Percentiles rank a stretch among this genome's conserved stretches.
Conservation (phyloP, 2,113 vertebrate genomes). For the Grus americana region DNA sequence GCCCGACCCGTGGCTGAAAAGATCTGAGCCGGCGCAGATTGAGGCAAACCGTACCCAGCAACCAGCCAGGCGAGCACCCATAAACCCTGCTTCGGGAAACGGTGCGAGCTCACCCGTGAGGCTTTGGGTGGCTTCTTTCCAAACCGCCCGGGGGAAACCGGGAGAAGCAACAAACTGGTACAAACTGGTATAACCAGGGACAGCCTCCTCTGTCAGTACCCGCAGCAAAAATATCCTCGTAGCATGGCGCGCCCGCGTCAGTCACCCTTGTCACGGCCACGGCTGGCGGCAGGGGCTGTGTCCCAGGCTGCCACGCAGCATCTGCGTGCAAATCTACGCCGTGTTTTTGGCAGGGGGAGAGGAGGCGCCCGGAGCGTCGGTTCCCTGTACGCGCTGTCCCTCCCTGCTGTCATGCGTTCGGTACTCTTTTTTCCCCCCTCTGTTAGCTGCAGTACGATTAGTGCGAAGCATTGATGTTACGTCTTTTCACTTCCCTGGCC, state of each 20-base stretch:
- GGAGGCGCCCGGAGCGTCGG: neutral
- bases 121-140: neutral
- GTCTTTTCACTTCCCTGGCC: neutral
- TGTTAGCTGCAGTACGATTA: neutral
- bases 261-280: neutral
- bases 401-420: too few relatives aligned
- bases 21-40: neutral
- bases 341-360: neutral
- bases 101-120: neutral
- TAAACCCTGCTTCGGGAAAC: neutral
- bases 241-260: accelerated
- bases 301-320: accelerated
- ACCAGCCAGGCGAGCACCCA: neutral
- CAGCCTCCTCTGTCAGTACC: neutral
- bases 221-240: neutral
- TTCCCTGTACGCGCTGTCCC: neutral
- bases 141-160: neutral
- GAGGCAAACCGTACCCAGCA: neutral
- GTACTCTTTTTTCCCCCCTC: accelerated
- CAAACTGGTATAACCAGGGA: neutral
- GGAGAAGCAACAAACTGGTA: neutral
- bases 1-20: neutral
- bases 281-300: neutral
- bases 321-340: neutral
- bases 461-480: neutral